A percentile compares a stretch with the other conserved stretches of the same genome.
phyloP scores from a whole-genome alignment of 2,113 vertebrate genomes.

The Ophiodon elongatus region DNA sequence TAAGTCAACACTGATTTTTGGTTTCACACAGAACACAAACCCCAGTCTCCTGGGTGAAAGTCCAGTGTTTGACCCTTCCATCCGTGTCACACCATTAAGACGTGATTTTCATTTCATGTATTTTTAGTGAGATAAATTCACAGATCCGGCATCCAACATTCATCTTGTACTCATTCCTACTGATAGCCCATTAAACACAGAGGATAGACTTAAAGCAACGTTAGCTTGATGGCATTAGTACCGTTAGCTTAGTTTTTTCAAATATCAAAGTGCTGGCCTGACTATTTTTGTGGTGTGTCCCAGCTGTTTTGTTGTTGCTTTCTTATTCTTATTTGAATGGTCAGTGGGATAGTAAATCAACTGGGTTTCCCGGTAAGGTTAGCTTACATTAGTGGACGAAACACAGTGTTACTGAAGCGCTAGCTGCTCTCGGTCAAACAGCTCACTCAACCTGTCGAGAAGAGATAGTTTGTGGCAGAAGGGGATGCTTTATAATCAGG shows the following conservation, averaged over 20 bases:
- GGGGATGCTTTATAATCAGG: neutral
- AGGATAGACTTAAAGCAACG: neutral
- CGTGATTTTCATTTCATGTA: too few relatives aligned
- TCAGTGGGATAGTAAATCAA: too few relatives aligned
- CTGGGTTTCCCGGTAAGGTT: too few relatives aligned
- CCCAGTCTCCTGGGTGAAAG: neutral
- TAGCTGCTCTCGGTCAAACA: too few relatives aligned
- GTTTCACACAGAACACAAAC: neutral
- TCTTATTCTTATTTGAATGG: too few relatives aligned
- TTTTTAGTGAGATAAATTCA: too few relatives aligned
- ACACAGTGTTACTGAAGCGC: too few relatives aligned
- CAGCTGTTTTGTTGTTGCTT: neutral
- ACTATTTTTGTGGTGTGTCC: neutral
- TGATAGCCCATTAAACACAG: neutral
- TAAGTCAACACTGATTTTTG: neutral
- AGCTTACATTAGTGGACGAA: too few relatives aligned
- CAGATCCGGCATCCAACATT: neutral
- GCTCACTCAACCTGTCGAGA: neutral
- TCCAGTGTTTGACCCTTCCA: neutral
- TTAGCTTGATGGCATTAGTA: neutral
- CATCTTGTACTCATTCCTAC: neutral
- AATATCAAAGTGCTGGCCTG: neutral
- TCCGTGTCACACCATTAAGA: neutral
- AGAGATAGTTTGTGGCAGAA: neutral
- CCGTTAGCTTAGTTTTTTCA: neutral